Evolutionary conservation across 2,888 invertebrate species (phyloP).

Genomic region (Tipula vernalis): DNA sequence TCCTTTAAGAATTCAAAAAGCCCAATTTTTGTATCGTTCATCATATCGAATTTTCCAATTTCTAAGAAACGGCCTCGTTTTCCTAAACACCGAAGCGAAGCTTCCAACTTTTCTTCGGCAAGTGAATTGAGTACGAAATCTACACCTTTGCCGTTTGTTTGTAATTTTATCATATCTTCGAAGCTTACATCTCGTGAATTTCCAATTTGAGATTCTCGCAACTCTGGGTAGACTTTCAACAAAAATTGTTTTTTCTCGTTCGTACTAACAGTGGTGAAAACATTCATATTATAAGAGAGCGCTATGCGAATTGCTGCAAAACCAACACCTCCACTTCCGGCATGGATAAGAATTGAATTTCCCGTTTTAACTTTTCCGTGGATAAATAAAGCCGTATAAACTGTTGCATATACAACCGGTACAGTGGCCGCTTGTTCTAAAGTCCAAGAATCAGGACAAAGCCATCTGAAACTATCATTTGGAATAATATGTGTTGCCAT

Average conservation of each 20-base stretch:
- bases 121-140: slow-evolving; percentile 85
- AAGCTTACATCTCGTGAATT: slow-evolving; percentile 80
- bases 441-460: slow-evolving; percentile 57
- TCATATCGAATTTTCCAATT: slow-evolving; percentile 76
- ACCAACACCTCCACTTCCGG: slow-evolving; percentile 60
- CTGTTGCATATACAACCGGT: slow-evolving; percentile 65
- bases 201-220: slow-evolving; percentile 52
- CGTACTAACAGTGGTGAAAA: slow-evolving; percentile 59
- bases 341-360: slow-evolving; percentile 40
- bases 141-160: slow-evolving; percentile 78
- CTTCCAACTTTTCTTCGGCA: slow-evolving; percentile 79
- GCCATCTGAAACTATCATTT: slow-evolving; percentile 43
- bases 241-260: slow-evolving; percentile 51
- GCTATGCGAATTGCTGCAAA: slow-evolving; percentile 66
- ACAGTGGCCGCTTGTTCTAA: slow-evolving; percentile 64
- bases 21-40: slow-evolving; percentile 47
- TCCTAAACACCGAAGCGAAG: slow-evolving; percentile 49
- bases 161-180: slow-evolving; percentile 66
- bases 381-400: slow-evolving; percentile 41
- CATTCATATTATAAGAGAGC: slow-evolving; percentile 47
- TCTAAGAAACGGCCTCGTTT: slow-evolving; percentile 60
- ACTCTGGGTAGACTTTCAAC: slow-evolving; percentile 36
- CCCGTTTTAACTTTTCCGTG: slow-evolving; percentile 28
- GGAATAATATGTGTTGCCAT: slow-evolving; percentile 41
- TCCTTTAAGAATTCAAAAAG: slow-evolving; percentile 57